Conservation (phyloP, 2,113 vertebrate genomes). For the Paramormyrops kingsleyae region DNA sequence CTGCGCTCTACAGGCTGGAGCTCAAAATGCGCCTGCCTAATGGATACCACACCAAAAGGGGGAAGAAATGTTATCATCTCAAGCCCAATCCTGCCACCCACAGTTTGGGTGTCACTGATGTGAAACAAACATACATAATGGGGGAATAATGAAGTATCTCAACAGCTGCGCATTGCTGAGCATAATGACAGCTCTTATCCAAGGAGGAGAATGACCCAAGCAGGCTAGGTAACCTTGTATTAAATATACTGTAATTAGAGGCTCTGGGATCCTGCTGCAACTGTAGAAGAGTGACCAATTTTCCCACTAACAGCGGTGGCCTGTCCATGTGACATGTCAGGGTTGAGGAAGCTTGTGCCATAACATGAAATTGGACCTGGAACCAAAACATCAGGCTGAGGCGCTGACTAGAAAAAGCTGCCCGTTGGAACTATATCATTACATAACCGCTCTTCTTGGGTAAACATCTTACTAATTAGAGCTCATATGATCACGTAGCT, state of each 20-base stretch:
- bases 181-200: neutral
- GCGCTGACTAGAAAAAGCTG: neutral
- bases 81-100: neutral
- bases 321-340: neutral
- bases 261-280: neutral
- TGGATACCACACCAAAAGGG: neutral
- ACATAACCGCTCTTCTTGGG: neutral
- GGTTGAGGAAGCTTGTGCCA: neutral
- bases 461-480: neutral
- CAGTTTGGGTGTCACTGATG: neutral
- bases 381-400: neutral
- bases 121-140: neutral
- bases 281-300: neutral
- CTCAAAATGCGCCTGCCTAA: neutral
- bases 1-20: neutral
- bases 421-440: neutral
- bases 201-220: neutral
- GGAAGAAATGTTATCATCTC: neutral
- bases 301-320: neutral
- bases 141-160: neutral
- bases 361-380: neutral
- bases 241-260: conserved; percentile 5
- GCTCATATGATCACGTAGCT: neutral
- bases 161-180: neutral
- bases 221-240: neutral